Evolutionary conservation across 2,797 vertebrate genomes (phyloP).

Genomic region (Pteronotus mesoamericanus): DNA sequence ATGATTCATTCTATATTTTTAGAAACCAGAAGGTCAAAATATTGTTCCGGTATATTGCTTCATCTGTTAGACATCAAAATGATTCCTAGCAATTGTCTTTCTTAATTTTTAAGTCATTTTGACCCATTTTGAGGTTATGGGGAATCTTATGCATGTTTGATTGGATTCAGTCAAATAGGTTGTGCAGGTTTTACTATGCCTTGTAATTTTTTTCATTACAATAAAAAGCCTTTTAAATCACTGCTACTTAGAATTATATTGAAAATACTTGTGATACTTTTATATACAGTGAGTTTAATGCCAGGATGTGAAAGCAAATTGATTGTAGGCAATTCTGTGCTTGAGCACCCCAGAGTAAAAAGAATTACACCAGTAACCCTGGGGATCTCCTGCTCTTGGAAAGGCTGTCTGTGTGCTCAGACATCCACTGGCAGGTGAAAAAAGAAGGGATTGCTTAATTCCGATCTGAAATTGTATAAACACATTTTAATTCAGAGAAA

Average conservation of each 20-base stretch:
- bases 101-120: conserved; percentile 73
- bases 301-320: conserved; percentile 81
- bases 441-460: conserved; percentile 75
- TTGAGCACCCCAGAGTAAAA: conserved; percentile 80
- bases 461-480: conserved; percentile 78
- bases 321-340: conserved; percentile 82
- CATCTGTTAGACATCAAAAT: conserved; percentile 58
- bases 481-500: conserved; percentile 77
- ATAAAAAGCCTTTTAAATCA: conserved; percentile 81
- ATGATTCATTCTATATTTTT: conserved; percentile 52
- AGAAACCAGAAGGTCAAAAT: conserved; percentile 63
- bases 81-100: conserved; percentile 64
- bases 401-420: conserved; percentile 75
- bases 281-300: conserved; percentile 78
- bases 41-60: conserved; percentile 45
- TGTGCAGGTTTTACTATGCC: conserved; percentile 74
- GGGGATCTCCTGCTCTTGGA: conserved; percentile 77
- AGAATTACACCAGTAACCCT: conserved; percentile 78
- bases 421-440: conserved; percentile 65
- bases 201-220: conserved; percentile 80
- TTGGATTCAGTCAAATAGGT: conserved; percentile 70
- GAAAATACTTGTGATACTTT: conserved; percentile 82
- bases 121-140: conserved; percentile 64
- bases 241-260: conserved; percentile 78
- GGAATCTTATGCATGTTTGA: conserved; percentile 58